Evolutionary conservation across 2,113 vertebrate genomes (phyloP).

Genomic region (Larimichthys crocea): DNA sequence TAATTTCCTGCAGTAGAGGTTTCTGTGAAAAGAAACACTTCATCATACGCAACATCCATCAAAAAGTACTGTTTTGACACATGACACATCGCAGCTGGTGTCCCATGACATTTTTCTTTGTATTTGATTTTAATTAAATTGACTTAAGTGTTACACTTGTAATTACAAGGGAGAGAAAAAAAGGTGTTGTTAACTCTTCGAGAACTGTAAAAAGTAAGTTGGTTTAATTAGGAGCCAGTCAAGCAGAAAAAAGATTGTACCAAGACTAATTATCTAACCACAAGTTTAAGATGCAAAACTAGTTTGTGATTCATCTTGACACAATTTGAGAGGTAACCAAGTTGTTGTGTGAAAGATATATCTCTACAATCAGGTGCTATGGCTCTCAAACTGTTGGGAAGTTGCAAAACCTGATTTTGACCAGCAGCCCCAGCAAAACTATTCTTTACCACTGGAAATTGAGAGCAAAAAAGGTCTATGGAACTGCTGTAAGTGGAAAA

Average conservation of each 20-base stretch:
- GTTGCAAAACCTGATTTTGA: conserved; percentile 73
- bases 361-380: not conserved
- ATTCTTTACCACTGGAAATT: conserved; percentile 48
- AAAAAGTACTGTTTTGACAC: not conserved
- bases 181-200: not conserved
- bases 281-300: not conserved
- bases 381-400: conserved; percentile 36
- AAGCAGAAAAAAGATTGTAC: not conserved
- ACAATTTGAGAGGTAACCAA: not conserved
- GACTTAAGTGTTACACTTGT: not conserved
- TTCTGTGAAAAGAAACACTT: not conserved
- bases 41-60: not conserved
- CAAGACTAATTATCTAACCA: not conserved
- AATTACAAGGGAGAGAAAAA: not conserved
- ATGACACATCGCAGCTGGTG: not conserved
- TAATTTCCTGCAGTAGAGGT: conserved; percentile 3
- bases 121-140: not conserved
- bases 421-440: not conserved
- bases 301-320: conserved; percentile 11
- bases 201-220: not conserved
- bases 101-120: not conserved
- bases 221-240: conserved; percentile 8
- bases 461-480: not conserved
- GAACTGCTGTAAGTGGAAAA: conserved; percentile 9
- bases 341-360: not conserved